A percentile compares a stretch with the other conserved stretches of the same genome.
phyloP scores from a whole-genome alignment of 2,113 vertebrate genomes.

The Argyrosomus japonicus region DNA sequence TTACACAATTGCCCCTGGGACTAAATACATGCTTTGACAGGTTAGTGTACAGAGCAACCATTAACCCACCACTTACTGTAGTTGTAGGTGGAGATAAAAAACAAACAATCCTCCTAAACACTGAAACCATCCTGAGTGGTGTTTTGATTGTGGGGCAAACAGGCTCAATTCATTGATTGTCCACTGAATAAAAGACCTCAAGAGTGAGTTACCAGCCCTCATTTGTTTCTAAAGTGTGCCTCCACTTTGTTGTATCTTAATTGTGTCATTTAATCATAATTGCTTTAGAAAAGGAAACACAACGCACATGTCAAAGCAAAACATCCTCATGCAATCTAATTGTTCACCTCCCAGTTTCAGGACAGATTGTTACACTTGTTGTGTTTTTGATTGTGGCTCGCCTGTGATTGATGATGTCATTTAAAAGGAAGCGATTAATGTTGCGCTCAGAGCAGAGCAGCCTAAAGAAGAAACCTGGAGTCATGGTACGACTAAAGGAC shows the following conservation, averaged over 20 bases:
- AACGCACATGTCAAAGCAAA: neutral
- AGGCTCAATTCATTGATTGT: no score
- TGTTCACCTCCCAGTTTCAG: neutral
- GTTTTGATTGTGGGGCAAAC: neutral
- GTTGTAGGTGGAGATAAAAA: neutral
- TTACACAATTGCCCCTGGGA: neutral
- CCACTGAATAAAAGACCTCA: neutral
- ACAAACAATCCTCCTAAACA: conserved; percentile 22
- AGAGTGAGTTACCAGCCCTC: neutral
- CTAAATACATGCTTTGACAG: neutral
- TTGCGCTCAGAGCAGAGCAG: neutral
- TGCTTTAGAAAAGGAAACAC: neutral
- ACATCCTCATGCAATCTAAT: neutral
- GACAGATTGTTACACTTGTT: neutral
- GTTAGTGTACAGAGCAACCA: conserved; percentile 1
- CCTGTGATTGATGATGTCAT: conserved; percentile 3
- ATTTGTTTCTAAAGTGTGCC: neutral
- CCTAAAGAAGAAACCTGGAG: neutral
- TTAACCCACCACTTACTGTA: neutral
- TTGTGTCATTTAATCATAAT: neutral
- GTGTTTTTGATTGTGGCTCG: neutral
- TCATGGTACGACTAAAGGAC: neutral
- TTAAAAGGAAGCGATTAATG: neutral
- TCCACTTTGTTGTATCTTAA: neutral
- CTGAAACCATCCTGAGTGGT: neutral